Conservation (phyloP, 2,888 invertebrate genomes). For the Chrysotoxum bicinctum region DNA sequence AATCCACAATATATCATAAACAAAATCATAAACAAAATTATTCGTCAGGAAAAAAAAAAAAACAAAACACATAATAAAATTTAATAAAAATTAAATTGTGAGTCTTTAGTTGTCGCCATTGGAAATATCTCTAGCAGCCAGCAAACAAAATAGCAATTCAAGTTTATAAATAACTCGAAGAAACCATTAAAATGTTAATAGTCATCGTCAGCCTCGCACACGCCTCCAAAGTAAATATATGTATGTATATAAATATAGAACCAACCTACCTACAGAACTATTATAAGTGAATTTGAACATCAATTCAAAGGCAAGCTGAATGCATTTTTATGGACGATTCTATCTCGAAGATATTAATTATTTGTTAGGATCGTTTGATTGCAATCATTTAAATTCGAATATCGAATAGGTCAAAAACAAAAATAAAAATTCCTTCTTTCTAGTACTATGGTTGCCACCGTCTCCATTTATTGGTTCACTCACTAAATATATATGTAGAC, state of each 20-base stretch:
- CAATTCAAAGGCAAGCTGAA: neutral
- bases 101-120: slow-evolving; percentile 27
- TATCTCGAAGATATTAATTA: neutral
- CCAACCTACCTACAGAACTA: neutral
- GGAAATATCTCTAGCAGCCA: slow-evolving; percentile 34
- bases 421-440: neutral
- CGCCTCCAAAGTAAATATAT: slow-evolving; percentile 34
- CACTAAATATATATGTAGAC: no score
- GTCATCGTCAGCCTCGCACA: slow-evolving; percentile 43
- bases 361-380: slow-evolving; percentile 13
- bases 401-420: neutral
- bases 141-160: slow-evolving; percentile 55
- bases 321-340: slow-evolving; percentile 15
- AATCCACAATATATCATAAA: neutral
- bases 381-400: neutral
- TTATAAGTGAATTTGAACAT: neutral
- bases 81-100: slow-evolving; percentile 31
- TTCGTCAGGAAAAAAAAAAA: neutral
- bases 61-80: slow-evolving; percentile 22
- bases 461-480: no score
- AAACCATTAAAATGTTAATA: slow-evolving; percentile 67
- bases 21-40: neutral
- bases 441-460: neutral
- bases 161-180: slow-evolving; percentile 53
- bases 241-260: neutral